Evolutionary conservation across 2,113 vertebrate species (phyloP), one percentile per base, ranked within the genome.

Genomic region (Prionailurus viverrinus): DNA sequence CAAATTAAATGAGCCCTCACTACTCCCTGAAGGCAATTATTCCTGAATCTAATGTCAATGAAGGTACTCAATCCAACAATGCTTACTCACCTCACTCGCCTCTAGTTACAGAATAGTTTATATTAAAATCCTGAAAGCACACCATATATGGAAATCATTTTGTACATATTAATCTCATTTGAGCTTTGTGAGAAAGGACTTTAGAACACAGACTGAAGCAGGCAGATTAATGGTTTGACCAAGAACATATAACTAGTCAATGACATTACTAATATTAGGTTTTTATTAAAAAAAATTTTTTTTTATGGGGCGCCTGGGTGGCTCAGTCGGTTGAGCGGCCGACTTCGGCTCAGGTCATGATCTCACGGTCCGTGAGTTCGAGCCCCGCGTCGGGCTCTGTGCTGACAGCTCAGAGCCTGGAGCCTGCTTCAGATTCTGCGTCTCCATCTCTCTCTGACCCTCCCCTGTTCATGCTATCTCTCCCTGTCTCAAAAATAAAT

Each of bases 71-170:
- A 84, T 21, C 29, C 41, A 90, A 65, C 8, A 79, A 39, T 25
- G 45, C 18, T 74, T 55, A 63, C 39, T 66, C 53, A 66, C 55
- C 15, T 76, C 73, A 73, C 53, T 66, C 55, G 63, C 33, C 41
- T n/a, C 79, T 21, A 45, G 31, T 88, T 71, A 68, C 3, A 23
- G 94, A 73, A 84, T 11, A 86, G 53, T 73, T 89, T 53, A 69
- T 69, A 92, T 69, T 89, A 63, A 97, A 96, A 83, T 78, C 48
- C 6, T 79, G 23, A 93, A 68, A 88, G 23, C 33, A 79, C 27
- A 93, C 41, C 86, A 83, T 55, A 74, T 29, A 18, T 85, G 15
- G 94, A 82, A 87, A 91, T 55, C 16, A 78, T 80, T 93, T 31
- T 41, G 18, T 68, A 58, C 63, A 80, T 31, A 63, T 71, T 41